Percentiles rank a stretch among this genome's conserved stretches.
phyloP scores from a whole-genome alignment of 2,113 vertebrate genomes.

The Cardinalis cardinalis region DNA sequence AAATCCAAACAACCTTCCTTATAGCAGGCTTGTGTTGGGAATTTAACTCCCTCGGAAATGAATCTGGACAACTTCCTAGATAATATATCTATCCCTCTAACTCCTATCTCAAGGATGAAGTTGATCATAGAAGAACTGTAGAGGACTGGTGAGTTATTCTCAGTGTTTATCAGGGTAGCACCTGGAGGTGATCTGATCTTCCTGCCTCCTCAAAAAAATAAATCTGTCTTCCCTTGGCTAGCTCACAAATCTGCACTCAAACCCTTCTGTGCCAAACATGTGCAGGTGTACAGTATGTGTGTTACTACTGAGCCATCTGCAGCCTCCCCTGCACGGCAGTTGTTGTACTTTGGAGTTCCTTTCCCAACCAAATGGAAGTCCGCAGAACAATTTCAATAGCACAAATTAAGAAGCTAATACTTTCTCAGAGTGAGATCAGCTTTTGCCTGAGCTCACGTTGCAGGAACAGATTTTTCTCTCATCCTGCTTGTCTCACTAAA shows the following conservation, averaged over 20 bases:
- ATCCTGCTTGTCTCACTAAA: not conserved
- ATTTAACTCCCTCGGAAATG: conserved; percentile 14
- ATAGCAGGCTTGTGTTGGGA: not conserved
- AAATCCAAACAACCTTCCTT: not conserved
- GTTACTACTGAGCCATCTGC: conserved; percentile 43
- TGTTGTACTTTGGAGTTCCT: conserved; percentile 24
- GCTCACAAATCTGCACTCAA: conserved; percentile 42
- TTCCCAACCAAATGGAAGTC: conserved; percentile 52
- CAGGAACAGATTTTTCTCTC: conserved; percentile 35
- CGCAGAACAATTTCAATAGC: conserved; percentile 12
- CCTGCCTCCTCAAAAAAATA: conserved; percentile 55
- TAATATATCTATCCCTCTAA: conserved; percentile 1
- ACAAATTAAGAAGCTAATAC: conserved; percentile 50
- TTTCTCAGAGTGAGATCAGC: conserved; percentile 49
- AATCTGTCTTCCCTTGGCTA: conserved; percentile 42
- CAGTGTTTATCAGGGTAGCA: conserved; percentile 28
- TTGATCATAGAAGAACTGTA: not conserved
- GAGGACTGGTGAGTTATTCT: conserved; percentile 24
- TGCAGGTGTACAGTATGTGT: conserved; percentile 35
- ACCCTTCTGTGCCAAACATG: conserved; percentile 46
- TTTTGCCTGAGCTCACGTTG: conserved; percentile 42
- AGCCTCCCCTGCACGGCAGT: conserved; percentile 6
- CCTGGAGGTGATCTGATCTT: conserved; percentile 59
- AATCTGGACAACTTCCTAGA: conserved; percentile 35
- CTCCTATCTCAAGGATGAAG: not conserved